Evolutionary conservation across 1,140 invertebrate species (phyloP), one percentile per base, ranked within the genome.

Genomic region (Rhizoglyphus robini): DNA sequence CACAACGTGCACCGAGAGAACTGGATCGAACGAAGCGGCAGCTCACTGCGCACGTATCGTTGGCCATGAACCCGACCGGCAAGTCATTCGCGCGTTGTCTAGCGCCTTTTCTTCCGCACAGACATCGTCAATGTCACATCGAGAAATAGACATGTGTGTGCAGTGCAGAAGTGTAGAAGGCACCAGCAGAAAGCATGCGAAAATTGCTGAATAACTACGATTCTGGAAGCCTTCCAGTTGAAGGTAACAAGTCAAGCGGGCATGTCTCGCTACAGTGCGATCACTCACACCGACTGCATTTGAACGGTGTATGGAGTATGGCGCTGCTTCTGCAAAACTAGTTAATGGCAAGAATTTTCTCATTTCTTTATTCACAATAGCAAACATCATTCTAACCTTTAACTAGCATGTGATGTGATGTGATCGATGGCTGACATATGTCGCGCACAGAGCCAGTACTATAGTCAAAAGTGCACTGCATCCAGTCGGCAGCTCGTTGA

Each of bases 1-100:
- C n/a, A n/a, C n/a, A n/a, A n/a, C 15, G 23, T 54, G 51, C 51
- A 54, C 51, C 51, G 51, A 41, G 36, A 41, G 36, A 41, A 18
- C n/a, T n/a, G n/a, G n/a, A n/a, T n/a, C n/a, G n/a, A n/a, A n/a
- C n/a, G n/a, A n/a, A n/a, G n/a, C n/a, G n/a, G n/a, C n/a, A 18
- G 8, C 18, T 8, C 36, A 11, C 36, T 41, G 36, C 18, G 36
- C 36, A 41, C 18, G 36, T 41, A 23, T 54, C 51, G 51, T 54
- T 54, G 51, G 51, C 51, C 51, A 54, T 54, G 51, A 54, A 54
- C 51, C 51, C 51, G 23, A 25, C 23, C 20, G 23, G 51, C 23
- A 25, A 23, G 51, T 54, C 51, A 54, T 54, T 54, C 51, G 51
- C 51, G 51, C 8, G 23, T 32, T 8, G 23, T 54, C 51, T 25